These are phyloP conservation scores for Entomobrya proxima DNA, from an alignment of 2,888 invertebrate genomes.

Conservation along the genomic window DNA sequence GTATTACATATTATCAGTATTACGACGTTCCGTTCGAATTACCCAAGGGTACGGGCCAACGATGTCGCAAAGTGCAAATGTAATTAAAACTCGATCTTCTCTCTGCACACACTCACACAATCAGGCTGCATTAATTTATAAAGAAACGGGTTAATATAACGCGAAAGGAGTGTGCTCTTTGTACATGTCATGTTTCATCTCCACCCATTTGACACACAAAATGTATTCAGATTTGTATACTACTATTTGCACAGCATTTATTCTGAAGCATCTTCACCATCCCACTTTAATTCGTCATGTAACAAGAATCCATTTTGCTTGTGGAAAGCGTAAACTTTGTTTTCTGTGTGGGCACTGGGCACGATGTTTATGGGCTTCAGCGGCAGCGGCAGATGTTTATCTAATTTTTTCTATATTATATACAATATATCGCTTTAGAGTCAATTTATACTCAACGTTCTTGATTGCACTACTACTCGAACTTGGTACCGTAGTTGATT, in stretches of 20 bases:
- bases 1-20: no score
- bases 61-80: background rate
- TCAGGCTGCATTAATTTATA: background rate
- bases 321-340: no score
- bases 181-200: constrained; percentile 22
- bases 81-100: background rate
- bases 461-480: background rate
- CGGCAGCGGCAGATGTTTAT: no score
- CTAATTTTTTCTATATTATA: no score
- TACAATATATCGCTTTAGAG: no score
- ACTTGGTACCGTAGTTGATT: constrained; percentile 38
- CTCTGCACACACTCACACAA: no score
- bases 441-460: background rate
- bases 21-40: background rate
- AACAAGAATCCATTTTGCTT: no score
- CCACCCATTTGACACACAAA: constrained; percentile 49
- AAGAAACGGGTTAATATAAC: background rate
- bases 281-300: no score
- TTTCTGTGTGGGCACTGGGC: no score
- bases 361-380: no score
- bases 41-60: background rate
- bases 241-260: background rate
- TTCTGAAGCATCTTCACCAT: background rate
- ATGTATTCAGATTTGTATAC: background rate
- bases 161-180: background rate